phyloP scores from a whole-genome alignment of 2,113 vertebrate species.

The Pseudopodoces humilis region DNA sequence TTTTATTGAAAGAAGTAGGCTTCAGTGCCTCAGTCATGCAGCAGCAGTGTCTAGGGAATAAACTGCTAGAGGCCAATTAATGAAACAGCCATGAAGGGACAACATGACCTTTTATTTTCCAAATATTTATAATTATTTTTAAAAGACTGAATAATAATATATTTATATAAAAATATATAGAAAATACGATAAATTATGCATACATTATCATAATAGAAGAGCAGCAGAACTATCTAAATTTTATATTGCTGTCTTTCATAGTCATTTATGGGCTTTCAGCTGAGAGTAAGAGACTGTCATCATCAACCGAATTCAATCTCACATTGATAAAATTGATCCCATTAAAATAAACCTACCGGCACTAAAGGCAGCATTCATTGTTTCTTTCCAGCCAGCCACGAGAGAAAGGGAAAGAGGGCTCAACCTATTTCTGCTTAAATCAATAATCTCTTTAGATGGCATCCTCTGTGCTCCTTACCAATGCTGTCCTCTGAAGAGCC shows the following conservation, averaged over 20 bases:
- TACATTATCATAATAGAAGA: neutral
- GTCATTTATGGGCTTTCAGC: neutral
- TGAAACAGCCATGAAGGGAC: neutral
- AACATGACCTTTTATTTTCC: neutral
- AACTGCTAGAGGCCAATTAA: slow-evolving; percentile 23
- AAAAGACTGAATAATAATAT: neutral
- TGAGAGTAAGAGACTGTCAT: neutral
- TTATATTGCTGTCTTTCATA: neutral
- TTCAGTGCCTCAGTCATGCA: neutral
- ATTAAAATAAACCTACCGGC: slow-evolving; percentile 39
- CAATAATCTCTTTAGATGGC: neutral
- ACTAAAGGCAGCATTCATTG: neutral
- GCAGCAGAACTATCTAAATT: neutral
- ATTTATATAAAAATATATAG: neutral
- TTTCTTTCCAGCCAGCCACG: neutral
- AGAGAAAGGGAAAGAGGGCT: neutral
- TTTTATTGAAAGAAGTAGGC: neutral
- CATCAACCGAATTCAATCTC: slow-evolving; percentile 37
- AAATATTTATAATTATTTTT: neutral
- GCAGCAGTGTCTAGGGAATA: neutral
- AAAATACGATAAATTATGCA: neutral
- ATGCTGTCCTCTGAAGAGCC: neutral
- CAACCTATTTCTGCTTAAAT: neutral
- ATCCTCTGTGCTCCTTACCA: neutral
- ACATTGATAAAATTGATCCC: slow-evolving; percentile 16